A percentile compares a stretch with the other conserved stretches of the same genome.
Evolutionary conservation across 2,888 invertebrate species (phyloP).

Genomic region (Drosophila fulvimacula): DNA sequence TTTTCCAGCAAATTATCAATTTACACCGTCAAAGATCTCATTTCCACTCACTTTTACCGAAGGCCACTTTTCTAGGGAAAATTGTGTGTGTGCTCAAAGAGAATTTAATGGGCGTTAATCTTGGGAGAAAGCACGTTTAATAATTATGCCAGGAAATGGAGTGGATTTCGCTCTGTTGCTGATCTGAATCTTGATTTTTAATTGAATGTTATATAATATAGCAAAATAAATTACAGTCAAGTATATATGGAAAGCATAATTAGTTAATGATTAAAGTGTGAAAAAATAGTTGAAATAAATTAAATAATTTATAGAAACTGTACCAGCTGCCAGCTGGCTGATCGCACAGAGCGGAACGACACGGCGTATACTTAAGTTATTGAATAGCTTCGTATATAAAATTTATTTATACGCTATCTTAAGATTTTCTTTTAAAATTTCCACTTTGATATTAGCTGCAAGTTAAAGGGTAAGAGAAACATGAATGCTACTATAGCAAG

Average conservation of each 20-base stretch:
- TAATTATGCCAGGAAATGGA: background rate
- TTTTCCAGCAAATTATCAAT: constrained; percentile 44
- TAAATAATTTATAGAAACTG: background rate
- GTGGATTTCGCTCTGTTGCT: background rate
- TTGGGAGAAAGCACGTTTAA: background rate
- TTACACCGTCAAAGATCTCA: constrained; percentile 27
- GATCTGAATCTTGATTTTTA: background rate
- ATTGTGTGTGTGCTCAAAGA: background rate
- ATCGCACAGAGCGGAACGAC: background rate
- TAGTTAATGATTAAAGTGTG: background rate
- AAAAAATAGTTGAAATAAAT: background rate
- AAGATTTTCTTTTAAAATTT: background rate
- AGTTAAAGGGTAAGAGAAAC: too few relatives aligned
- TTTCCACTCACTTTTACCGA: constrained; percentile 9
- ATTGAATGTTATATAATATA: background rate
- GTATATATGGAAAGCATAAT: too few relatives aligned
- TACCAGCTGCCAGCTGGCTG: background rate
- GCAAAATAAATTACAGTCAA: background rate
- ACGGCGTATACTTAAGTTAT: background rate
- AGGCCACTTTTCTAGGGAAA: constrained; percentile 17
- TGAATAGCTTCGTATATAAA: background rate
- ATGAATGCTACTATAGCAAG: too few relatives aligned
- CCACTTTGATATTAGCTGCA: background rate
- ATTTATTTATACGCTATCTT: background rate
- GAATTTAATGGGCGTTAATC: constrained; percentile 4